A percentile compares a stretch with the other conserved stretches of the same genome.
Evolutionary conservation across 2,888 invertebrate genomes (phyloP).

Genomic region (Spilosoma lubricipeda): DNA sequence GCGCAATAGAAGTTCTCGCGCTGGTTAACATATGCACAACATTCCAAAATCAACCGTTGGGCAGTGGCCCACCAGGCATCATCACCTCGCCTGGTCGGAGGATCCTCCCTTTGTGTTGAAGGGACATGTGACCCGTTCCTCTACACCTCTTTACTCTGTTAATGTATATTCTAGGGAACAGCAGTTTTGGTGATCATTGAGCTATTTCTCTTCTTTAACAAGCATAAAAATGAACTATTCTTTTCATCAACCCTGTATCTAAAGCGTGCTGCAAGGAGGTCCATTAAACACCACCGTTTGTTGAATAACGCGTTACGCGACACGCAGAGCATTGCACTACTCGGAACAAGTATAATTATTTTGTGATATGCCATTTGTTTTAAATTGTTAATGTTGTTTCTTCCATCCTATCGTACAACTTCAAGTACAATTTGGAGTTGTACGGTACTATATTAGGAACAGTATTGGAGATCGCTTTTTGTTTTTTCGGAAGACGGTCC

Average conservation of each 20-base stretch:
- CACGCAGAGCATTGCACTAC: constrained; percentile 49
- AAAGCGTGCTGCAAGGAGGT: constrained; percentile 25
- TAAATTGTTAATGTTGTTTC: background rate
- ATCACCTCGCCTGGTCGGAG: no score
- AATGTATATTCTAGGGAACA: background rate
- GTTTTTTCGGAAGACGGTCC: no score
- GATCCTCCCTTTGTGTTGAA: no score
- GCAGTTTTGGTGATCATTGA: background rate
- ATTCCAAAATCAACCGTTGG: no score
- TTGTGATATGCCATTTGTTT: constrained; percentile 37
- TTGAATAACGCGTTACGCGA: constrained; percentile 34
- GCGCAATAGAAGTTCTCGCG: no score
- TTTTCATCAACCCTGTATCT: constrained; percentile 21
- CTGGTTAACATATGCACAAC: no score
- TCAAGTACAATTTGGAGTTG: background rate
- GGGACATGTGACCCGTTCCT: no score
- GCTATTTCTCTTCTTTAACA: background rate
- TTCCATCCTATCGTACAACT: constrained; percentile 12
- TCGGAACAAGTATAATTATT: constrained; percentile 55
- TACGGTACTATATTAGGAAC: background rate
- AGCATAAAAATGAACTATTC: background rate
- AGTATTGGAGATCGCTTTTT: no score
- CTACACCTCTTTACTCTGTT: background rate
- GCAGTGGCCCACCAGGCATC: no score
- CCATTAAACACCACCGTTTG: constrained; percentile 25